phyloP scores from a whole-genome alignment of 2,888 invertebrate genomes.

The Thereva nobilitata region DNA sequence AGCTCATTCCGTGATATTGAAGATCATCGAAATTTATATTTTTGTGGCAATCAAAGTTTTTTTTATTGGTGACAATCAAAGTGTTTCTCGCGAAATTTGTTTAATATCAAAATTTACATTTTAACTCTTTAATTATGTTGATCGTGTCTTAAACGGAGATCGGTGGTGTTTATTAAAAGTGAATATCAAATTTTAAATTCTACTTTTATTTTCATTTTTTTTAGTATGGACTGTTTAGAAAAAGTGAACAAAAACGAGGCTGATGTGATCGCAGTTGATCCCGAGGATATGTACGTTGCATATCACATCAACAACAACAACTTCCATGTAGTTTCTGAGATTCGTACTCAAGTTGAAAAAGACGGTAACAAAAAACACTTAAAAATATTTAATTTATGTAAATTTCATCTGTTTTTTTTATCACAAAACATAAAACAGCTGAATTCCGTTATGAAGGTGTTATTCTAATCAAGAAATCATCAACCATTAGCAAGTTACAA shows the following conservation, averaged over 20 bases:
- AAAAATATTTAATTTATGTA: constrained; percentile 1
- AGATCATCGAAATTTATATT: too few relatives aligned
- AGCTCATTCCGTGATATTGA: too few relatives aligned
- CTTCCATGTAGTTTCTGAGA: constrained; percentile 75
- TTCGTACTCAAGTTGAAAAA: constrained; percentile 75
- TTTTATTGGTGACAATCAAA: too few relatives aligned
- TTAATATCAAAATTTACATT: too few relatives aligned
- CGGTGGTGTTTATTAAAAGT: too few relatives aligned
- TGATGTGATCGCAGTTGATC: constrained; percentile 81
- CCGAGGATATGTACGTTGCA: constrained; percentile 87
- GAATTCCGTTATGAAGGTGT: constrained; percentile 82
- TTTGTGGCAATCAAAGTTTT: too few relatives aligned
- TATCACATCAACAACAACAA: constrained; percentile 72
- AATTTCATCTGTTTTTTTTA: neutral
- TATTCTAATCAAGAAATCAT: constrained; percentile 75
- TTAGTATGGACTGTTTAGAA: constrained; percentile 74
- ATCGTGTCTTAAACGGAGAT: too few relatives aligned
- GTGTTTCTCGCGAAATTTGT: too few relatives aligned
- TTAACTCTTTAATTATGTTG: too few relatives aligned
- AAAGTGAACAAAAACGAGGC: constrained; percentile 76
- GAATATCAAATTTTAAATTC: too few relatives aligned
- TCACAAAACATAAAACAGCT: constrained; percentile 58
- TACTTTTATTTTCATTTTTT: constrained; percentile 10
- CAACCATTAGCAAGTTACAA: constrained; percentile 69
- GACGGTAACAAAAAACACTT: constrained; percentile 61